Evolutionary conservation across 2,888 invertebrate species (phyloP), one percentile per base, ranked within the genome.

Genomic region (Hetaerina titia): DNA sequence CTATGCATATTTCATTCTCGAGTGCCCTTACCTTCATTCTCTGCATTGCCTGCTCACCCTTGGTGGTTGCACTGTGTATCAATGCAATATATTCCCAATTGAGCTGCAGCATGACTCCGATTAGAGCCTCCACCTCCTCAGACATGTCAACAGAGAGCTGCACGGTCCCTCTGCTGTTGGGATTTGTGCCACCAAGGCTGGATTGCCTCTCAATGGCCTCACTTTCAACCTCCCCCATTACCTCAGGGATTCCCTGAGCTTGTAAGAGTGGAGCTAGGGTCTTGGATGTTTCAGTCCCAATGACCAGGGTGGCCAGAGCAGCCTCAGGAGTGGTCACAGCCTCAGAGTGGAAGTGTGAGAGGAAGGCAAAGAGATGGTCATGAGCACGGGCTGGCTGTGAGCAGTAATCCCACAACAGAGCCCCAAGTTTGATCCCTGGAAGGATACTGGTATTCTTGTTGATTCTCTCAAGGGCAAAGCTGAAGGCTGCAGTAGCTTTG

Each of bases 401-500:
- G 96, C 95, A 97, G 95, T 95, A 96, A 92, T 96, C 96, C 94
- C 96, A 95, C 17, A 96, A 95, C 17, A 96, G 95, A 6, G 96
- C 96, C n/a, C 96, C 96, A 1, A 96, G 95, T 81, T 96, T 95
- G 22, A 96, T 95, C 1, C 96, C 96, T 17, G 96, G 96, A 13
- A 96, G 92, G 56, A 96, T 95, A 31, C 96, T 94, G 22, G 95
- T 74, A 89, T 97, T 96, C 22, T 95, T 95, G 95, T 97, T 97
- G 57, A 97, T 96, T 19, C 96, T 95, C 89, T 96, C 96, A 45
- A 97, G 96, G 11, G 97, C 97, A 95, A 96, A 97, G 95, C 96
- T 96, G 94, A 97, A 96, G 2, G 97, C 97, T 90, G 97, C 96
- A 90, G 97, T 95, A 94, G 96, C 96, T 95, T 97, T 96, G 95